Evolutionary conservation across 2,113 vertebrate genomes (phyloP), one percentile per base, ranked within the genome.

Genomic region (Elgaria multicarinata): DNA sequence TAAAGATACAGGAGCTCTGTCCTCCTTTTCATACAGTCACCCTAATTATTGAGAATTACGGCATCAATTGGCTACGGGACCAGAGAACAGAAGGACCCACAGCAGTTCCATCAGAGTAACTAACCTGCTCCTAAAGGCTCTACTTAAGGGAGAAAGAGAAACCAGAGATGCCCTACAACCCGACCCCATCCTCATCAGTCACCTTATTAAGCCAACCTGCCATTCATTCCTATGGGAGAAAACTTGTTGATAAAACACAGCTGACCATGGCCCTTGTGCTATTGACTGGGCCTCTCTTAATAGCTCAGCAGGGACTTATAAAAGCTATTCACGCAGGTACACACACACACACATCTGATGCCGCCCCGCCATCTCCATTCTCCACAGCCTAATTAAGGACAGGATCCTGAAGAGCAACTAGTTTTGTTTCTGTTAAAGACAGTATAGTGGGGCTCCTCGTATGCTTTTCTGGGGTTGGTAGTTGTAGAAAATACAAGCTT

Each of bases 211-310:
- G 39, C 33, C 53, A 20, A 55, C 10, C 22, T 55, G n/a, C 9
- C 1, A 12, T 88, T 88, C n/a, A 50, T 88, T 58, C 66, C 58
- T 69, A 42, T 26, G 39, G 46, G 66, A 42, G 24, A 58, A 36
- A 88, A 72, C n/a, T 53, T 46, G 71, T 72, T 88, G 67, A 88
- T 72, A 31, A 72, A 72, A 58, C 26, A 39, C 66, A 81, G 77
- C 77, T 88, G 86, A 46, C 36, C 58, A 13, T 26, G 31, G 86
- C 18, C 80, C 46, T 53, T 53, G 26, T 78, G 62, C 22, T 36
- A 50, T 31, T 71, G 46, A 77, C 86, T 80, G 77, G 44, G 26
- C 31, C 66, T 71, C 44, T 55, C 46, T 39, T 71, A 88, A 81
- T 39, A 6, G 66, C 78, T 80, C 77, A 69, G 66, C 50, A 31